phyloP scores from a whole-genome alignment of 2,888 invertebrate genomes.

The Microctonus aethiopoides region DNA sequence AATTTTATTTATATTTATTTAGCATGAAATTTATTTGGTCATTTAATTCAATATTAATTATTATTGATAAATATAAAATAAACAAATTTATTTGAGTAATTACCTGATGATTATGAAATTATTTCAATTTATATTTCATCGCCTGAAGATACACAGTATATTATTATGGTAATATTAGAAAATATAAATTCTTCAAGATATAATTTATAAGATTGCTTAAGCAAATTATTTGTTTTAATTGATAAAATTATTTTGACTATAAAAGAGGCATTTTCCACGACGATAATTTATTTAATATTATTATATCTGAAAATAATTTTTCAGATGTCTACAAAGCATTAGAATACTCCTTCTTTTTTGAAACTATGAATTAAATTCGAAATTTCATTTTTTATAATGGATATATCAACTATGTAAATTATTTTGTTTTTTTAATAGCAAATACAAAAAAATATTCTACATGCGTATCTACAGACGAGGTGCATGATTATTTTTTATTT shows the following conservation, averaged over 20 bases:
- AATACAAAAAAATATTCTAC: conserved; percentile 10
- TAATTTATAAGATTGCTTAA: too few species aligned
- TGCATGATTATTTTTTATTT: conserved; percentile 19
- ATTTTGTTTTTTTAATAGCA: neutral
- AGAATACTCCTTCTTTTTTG: neutral
- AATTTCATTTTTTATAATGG: conserved; percentile 17
- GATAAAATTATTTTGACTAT: too few species aligned
- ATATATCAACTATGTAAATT: conserved; percentile 14
- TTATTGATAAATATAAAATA: neutral
- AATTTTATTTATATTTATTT: conserved; percentile 14
- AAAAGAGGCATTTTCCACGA: conserved; percentile 31
- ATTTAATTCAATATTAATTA: neutral
- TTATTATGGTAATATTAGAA: neutral
- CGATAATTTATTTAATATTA: conserved; percentile 36
- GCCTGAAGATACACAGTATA: neutral
- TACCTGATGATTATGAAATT: neutral
- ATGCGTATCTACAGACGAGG: conserved; percentile 29
- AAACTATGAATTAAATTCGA: conserved; percentile 25
- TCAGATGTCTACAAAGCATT: conserved; percentile 23
- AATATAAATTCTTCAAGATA: neutral
- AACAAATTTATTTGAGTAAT: neutral
- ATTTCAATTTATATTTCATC: neutral
- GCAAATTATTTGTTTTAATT: too few species aligned
- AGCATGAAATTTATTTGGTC: neutral
- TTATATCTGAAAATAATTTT: conserved; percentile 16